phyloP scores from a whole-genome alignment of 2,888 invertebrate genomes.

The Trilocha varians region DNA sequence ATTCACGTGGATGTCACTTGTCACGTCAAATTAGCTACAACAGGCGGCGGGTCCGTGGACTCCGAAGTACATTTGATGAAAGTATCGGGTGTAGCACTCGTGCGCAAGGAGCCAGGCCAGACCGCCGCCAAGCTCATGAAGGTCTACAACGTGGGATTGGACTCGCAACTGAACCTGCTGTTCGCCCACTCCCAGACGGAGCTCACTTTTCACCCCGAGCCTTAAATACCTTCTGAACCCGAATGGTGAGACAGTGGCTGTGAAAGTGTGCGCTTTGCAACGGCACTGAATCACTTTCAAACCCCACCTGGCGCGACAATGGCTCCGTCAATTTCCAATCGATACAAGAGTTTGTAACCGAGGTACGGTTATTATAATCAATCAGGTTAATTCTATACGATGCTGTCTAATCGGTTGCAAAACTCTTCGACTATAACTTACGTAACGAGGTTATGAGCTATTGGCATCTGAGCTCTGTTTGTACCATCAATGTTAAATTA shows the following conservation, averaged over 20 bases:
- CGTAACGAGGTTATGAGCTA: constrained; percentile 11
- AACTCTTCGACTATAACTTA: constrained; percentile 25
- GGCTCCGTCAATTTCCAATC: constrained; percentile 59
- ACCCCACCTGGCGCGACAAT: constrained; percentile 56
- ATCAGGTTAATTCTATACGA: constrained; percentile 20
- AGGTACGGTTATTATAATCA: constrained; percentile 22
- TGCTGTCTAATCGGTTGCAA: constrained; percentile 35
- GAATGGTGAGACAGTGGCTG: constrained; percentile 54
- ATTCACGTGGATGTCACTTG: constrained; percentile 80
- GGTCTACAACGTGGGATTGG: constrained; percentile 78
- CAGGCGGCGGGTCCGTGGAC: constrained; percentile 71
- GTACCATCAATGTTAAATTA: constrained; percentile 3
- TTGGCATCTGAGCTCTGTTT: constrained; percentile 19
- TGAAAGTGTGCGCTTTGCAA: constrained; percentile 18
- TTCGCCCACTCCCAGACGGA: constrained; percentile 78
- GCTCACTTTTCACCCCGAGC: constrained; percentile 75
- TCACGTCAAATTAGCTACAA: constrained; percentile 74
- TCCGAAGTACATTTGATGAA: constrained; percentile 76
- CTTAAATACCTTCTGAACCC: constrained; percentile 36
- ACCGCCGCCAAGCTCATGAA: constrained; percentile 69
- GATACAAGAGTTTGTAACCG: constrained; percentile 54
- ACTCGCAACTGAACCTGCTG: constrained; percentile 78
- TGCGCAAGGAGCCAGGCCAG: constrained; percentile 74
- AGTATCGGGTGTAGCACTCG: constrained; percentile 78
- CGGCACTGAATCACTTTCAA: constrained; percentile 43